A percentile compares a stretch with the other conserved stretches of the same genome.
Conservation (phyloP, 1,140 invertebrate genomes). For the Kradibia gibbosae region DNA sequence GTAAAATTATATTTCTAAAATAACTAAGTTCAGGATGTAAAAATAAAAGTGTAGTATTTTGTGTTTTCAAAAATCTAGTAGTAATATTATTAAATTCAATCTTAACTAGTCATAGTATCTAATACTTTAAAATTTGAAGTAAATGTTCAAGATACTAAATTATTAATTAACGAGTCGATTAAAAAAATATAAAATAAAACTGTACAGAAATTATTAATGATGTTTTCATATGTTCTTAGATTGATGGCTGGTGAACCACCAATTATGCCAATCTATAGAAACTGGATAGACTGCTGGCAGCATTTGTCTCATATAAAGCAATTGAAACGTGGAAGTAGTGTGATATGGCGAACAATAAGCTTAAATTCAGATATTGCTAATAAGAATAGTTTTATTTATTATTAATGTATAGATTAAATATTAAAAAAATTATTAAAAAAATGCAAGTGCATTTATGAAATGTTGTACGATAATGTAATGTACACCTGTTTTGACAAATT, state of each 20-base stretch:
- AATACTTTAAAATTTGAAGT: not conserved
- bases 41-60: too few species aligned
- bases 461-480: not conserved
- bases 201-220: constrained; percentile 12
- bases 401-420: constrained; percentile 33
- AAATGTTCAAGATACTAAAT: not conserved
- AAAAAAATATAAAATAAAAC: not conserved
- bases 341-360: constrained; percentile 81
- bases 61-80: too few species aligned
- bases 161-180: not conserved
- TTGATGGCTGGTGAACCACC: constrained; percentile 84
- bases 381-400: too few species aligned
- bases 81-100: too few species aligned
- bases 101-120: too few species aligned
- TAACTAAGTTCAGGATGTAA: too few species aligned
- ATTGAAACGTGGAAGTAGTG: constrained; percentile 86
- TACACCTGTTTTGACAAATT: constrained; percentile 15
- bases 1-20: too few species aligned
- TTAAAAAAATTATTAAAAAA: constrained; percentile 37
- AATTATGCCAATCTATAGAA: constrained; percentile 84
- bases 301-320: constrained; percentile 82
- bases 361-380: not conserved
- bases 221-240: constrained; percentile 67
- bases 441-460: not conserved
- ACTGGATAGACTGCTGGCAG: constrained; percentile 86